Conservation (phyloP, 2,113 vertebrate genomes). For the Meriones unguiculatus region DNA sequence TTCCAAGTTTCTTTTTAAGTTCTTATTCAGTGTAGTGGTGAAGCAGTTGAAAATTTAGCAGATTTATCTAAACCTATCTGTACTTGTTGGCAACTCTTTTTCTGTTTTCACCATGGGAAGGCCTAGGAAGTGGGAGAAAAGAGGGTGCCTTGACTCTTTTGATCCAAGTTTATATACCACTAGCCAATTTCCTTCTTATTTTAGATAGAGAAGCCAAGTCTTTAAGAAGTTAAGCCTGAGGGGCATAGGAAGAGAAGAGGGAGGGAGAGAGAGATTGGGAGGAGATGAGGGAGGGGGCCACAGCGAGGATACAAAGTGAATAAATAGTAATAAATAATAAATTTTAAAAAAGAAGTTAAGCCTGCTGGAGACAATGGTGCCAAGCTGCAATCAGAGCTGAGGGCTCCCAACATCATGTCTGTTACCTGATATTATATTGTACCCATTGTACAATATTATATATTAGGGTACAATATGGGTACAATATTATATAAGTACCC, state of each 20-base stretch:
- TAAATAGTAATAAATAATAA: too few species aligned
- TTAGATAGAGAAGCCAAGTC: background rate
- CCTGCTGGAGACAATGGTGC: background rate
- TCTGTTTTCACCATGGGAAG: background rate
- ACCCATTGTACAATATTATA: too few species aligned
- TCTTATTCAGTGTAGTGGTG: conserved; percentile 10
- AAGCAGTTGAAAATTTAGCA: background rate
- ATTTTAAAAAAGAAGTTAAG: background rate
- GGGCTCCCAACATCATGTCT: background rate
- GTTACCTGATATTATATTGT: background rate
- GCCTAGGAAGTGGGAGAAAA: background rate
- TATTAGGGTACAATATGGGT: too few species aligned
- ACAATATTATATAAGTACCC: background rate
- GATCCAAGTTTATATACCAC: background rate
- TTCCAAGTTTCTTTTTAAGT: background rate
- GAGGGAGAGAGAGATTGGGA: too few species aligned
- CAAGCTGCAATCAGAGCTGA: background rate
- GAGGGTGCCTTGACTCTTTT: background rate
- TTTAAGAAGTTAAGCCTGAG: background rate
- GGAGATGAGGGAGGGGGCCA: too few species aligned
- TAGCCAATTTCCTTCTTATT: background rate
- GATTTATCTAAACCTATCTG: background rate
- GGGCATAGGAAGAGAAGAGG: too few species aligned
- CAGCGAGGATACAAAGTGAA: too few species aligned
- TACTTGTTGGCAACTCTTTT: background rate